Evolutionary conservation across 2,797 vertebrate genomes (phyloP).

Genomic region (Danio aesculapii): DNA sequence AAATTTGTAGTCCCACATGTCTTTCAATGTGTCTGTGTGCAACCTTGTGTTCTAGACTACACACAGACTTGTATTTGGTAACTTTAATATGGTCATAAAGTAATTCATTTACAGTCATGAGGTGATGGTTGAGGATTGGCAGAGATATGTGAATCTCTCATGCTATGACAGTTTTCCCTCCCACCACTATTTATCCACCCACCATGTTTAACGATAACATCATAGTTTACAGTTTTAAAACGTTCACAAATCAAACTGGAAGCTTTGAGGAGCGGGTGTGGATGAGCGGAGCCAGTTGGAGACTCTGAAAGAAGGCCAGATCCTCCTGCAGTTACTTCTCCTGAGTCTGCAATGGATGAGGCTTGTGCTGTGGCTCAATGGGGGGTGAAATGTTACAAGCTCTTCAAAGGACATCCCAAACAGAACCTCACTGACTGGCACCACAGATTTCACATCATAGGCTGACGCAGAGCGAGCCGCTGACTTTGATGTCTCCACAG

Average conservation of each 20-base stretch:
- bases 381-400: constrained; percentile 51
- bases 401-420: constrained; percentile 46
- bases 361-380: constrained; percentile 41
- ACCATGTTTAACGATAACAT: background rate
- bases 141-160: background rate
- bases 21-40: background rate
- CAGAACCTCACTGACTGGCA: constrained; percentile 28
- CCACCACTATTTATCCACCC: background rate
- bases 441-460: constrained; percentile 59
- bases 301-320: background rate
- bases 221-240: background rate
- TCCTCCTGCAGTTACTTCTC: background rate
- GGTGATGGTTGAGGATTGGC: background rate
- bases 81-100: background rate
- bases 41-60: background rate
- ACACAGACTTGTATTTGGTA: background rate
- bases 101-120: background rate
- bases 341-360: background rate
- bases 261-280: background rate
- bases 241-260: background rate
- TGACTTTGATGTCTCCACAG: constrained; percentile 41
- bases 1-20: background rate
- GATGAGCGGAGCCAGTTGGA: background rate
- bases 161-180: background rate
- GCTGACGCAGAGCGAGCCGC: background rate